Percentiles rank a stretch among this genome's conserved stretches.
Evolutionary conservation across 35 echinoderm and acorn worm genomes (phyloP).

Genomic region (Patiria miniata): DNA sequence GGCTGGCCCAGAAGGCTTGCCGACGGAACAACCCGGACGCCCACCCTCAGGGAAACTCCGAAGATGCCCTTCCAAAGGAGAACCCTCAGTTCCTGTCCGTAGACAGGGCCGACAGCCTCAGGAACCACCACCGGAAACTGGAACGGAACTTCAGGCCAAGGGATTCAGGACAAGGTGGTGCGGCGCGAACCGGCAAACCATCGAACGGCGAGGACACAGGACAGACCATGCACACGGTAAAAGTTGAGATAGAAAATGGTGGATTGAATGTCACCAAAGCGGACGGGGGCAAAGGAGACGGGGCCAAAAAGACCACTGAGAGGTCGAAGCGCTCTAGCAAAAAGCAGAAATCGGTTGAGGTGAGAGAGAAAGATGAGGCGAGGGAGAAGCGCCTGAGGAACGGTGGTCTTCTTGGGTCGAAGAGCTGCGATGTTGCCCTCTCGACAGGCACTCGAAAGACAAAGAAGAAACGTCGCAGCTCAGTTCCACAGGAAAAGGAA

Average conservation of each 20-base stretch:
- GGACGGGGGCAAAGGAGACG: background rate
- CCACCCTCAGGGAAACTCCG: background rate
- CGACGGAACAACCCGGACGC: background rate
- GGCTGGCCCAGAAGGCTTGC: background rate
- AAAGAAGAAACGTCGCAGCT: background rate
- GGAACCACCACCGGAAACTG: constrained; percentile 19
- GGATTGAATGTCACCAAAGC: background rate
- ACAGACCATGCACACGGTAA: constrained; percentile 35
- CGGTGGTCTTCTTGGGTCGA: background rate
- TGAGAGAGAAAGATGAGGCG: background rate
- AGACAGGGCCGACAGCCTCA: constrained; percentile 7
- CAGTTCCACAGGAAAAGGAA: background rate
- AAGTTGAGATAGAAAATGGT: constrained; percentile 56
- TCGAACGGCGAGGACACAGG: background rate
- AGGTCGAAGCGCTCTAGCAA: background rate
- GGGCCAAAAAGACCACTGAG: background rate
- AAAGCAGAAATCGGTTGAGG: background rate
- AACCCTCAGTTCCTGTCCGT: constrained; percentile 6
- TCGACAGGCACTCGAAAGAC: background rate
- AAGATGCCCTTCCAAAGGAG: background rate
- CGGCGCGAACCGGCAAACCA: background rate
- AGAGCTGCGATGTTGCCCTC: background rate
- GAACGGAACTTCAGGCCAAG: background rate
- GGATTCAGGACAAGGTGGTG: background rate
- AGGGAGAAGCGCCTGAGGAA: background rate